Evolutionary conservation across 2,797 vertebrate genomes (phyloP).

Genomic region (Hafferia zeledoni): DNA sequence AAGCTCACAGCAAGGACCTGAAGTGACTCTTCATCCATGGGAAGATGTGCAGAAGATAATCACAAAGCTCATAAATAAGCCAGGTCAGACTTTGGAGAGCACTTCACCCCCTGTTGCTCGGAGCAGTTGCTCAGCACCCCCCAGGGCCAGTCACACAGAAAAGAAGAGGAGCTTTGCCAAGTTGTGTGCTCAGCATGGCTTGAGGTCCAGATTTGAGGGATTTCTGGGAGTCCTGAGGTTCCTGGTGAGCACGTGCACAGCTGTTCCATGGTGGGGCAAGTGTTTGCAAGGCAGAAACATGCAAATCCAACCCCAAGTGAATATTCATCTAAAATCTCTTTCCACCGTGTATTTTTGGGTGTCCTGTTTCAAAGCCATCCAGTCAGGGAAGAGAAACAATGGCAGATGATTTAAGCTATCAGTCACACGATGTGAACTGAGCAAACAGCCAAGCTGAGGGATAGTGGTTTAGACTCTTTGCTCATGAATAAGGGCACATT

Average conservation of each 20-base stretch:
- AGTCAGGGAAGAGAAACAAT: constrained; percentile 47
- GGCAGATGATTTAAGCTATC: constrained; percentile 37
- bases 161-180: constrained; percentile 25
- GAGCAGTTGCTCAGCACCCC: not conserved
- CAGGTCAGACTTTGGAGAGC: not conserved
- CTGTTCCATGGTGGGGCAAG: not conserved
- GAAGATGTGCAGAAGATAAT: not conserved
- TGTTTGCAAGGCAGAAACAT: not conserved
- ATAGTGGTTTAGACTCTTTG: not conserved
- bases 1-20: not conserved
- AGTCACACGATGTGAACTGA: constrained; percentile 10
- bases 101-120: not conserved
- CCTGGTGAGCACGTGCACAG: not conserved
- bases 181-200: not conserved
- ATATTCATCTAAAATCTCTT: not conserved
- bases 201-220: not conserved
- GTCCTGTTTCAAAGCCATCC: constrained; percentile 1
- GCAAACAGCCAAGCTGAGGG: not conserved
- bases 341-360: constrained; percentile 51
- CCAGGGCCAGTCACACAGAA: not conserved
- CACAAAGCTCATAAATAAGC: not conserved
- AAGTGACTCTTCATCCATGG: accelerated
- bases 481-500: not conserved
- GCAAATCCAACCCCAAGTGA: not conserved
- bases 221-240: constrained; percentile 4